Base-by-base conservation (phyloP, 1,140 invertebrate genomes). In the Drosophila simulans region DNA sequence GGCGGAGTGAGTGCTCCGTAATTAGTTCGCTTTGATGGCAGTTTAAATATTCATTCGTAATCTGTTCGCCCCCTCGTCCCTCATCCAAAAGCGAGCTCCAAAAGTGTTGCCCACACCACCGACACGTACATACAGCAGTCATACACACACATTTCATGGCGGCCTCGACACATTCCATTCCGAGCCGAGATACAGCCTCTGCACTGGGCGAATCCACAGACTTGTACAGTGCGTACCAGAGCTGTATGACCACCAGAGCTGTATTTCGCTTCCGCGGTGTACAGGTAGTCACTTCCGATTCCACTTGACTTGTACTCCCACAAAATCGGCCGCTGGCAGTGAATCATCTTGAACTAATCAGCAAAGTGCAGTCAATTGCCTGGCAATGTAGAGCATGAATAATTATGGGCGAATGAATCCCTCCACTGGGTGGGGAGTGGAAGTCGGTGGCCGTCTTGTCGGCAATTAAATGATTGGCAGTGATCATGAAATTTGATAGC, bases 401-500 rank as follows among this genome's bases (percentile, higher is more conserved):
- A 84, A 84, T 84, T 85, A 77, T 77, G 77, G 66, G 64, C 31
- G 48, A 17, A 74, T 8, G 5, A 5, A 57, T 45, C 49, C 42
- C 42, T 54, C 42, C 42, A 13, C 34, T 20, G 55, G 53, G 62
- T 25, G 55, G 52, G 56, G 15, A 27, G 42, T 66, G 49, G 51
- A 42, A 35, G 43, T 39, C 5, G 45, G 25, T 54, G 42, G 57
- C 42, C 35, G 22, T 11, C 27, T 10, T 31, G 20, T 22, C 20
- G 54, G 59, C 81, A 86, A 86, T 86, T 86, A 81, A 81, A 81
- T 85, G 82, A 85, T 86, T 86, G 77, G 74, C 82, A 85, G 77
- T 85, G 82, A 85, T 85, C 82, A 64, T 85, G 82, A 85, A 85
- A 85, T 74, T 85, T 66, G 82, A 85, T 85, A 85, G 78, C 68